These are phyloP conservation scores for Panagrolaimus sp. DNA, from an alignment of 1,140 invertebrate species.

Conservation along the genomic window DNA sequence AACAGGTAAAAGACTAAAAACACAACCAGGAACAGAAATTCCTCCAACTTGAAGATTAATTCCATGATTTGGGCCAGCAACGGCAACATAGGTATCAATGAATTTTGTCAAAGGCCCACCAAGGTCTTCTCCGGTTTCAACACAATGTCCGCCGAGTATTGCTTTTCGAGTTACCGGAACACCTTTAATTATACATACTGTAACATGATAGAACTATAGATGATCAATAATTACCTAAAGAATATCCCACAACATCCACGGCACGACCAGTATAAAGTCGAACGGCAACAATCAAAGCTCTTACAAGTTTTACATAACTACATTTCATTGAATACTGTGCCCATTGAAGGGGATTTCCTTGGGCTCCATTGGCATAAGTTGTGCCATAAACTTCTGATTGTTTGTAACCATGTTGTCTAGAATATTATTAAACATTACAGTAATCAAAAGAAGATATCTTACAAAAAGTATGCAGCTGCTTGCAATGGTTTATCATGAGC, in stretches of 20 bases:
- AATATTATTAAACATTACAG: slow-evolving; percentile 2
- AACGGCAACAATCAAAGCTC: slow-evolving; percentile 57
- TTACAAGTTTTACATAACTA: slow-evolving; percentile 43
- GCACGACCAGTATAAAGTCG: slow-evolving; percentile 53
- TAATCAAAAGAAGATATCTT: slow-evolving; percentile 1
- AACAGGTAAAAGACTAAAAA: slow-evolving; percentile 47
- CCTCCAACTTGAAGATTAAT: slow-evolving; percentile 54
- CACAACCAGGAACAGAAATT: slow-evolving; percentile 51
- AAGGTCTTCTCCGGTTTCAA: slow-evolving; percentile 57
- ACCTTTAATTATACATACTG: slow-evolving; percentile 1
- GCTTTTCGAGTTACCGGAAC: slow-evolving; percentile 55
- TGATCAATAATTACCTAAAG: slow-evolving; percentile 38
- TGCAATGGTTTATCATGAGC: slow-evolving; percentile 53
- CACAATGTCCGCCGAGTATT: slow-evolving; percentile 54
- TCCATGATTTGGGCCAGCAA: slow-evolving; percentile 57
- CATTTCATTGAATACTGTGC: slow-evolving; percentile 48
- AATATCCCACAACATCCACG: slow-evolving; percentile 58
- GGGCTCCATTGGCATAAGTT: slow-evolving; percentile 56
- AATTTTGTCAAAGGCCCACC: slow-evolving; percentile 50
- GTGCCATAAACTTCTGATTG: slow-evolving; percentile 51
- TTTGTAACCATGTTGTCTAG: slow-evolving; percentile 39
- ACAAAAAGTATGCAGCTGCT: slow-evolving; percentile 47
- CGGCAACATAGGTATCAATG: slow-evolving; percentile 55
- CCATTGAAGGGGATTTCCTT: slow-evolving; percentile 57
- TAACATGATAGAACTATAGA: too few species aligned